A percentile compares a stretch with the other conserved stretches of the same genome.
Conservation (phyloP, 53 echinoderm and acorn worm genomes). For the Holothuria leucospilota region DNA sequence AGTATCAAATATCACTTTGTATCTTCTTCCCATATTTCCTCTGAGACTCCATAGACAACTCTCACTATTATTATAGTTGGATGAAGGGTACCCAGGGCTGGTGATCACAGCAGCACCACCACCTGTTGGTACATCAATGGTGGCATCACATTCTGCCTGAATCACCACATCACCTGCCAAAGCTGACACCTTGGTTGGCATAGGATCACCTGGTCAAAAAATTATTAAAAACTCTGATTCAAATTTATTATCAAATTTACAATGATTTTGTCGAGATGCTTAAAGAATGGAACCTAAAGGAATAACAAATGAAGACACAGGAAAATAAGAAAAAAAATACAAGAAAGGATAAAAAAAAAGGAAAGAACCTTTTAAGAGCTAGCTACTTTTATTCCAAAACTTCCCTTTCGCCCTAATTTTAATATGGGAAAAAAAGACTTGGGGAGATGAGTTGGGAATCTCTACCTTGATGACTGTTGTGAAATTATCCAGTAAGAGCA, state of each 20-base stretch:
- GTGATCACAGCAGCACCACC: slow-evolving; percentile 42
- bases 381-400: too few species aligned
- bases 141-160: slow-evolving; percentile 60
- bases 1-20: slow-evolving; percentile 58
- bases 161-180: slow-evolving; percentile 24
- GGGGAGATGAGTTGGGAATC: neutral
- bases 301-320: too few species aligned
- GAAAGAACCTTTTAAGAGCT: too few species aligned
- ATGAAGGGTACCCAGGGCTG: slow-evolving; percentile 59
- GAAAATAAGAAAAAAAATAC: too few species aligned
- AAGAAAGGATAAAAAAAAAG: too few species aligned
- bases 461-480: too few species aligned
- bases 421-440: neutral
- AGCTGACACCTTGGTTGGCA: slow-evolving; percentile 40
- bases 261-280: too few species aligned
- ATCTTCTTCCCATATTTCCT: slow-evolving; percentile 55
- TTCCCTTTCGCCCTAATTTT: too few species aligned
- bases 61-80: slow-evolving; percentile 53
- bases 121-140: slow-evolving; percentile 49
- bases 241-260: too few species aligned
- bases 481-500: too few species aligned
- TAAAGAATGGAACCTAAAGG: too few species aligned
- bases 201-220: neutral
- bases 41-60: slow-evolving; percentile 58
- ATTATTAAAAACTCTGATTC: neutral